A percentile compares a stretch with the other conserved stretches of the same genome.
Evolutionary conservation across 2,888 invertebrate species (phyloP).

Genomic region (Argyresthia goedartella): DNA sequence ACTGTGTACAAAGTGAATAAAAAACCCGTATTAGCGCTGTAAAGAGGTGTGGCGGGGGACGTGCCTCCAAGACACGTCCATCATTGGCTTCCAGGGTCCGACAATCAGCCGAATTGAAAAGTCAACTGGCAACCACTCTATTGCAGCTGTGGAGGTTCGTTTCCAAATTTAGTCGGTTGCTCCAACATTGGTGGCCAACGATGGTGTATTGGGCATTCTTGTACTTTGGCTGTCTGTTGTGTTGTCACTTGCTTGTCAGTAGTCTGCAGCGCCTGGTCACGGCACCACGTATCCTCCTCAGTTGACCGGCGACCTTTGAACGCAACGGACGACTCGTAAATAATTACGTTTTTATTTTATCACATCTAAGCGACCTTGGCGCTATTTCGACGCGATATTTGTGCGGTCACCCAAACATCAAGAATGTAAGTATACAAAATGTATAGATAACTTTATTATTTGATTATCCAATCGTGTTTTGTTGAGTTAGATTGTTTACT

Average conservation of each 20-base stretch:
- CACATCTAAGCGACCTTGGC: conserved; percentile 33
- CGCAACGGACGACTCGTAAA: not conserved
- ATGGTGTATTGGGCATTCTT: no score
- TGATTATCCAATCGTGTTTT: no score
- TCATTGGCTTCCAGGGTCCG: no score
- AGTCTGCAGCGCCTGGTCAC: not conserved
- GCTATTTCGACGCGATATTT: conserved; percentile 38
- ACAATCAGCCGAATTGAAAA: no score
- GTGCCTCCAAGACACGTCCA: no score
- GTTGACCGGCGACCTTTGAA: no score
- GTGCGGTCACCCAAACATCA: conserved; percentile 15
- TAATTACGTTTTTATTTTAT: not conserved
- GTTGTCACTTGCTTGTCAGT: not conserved
- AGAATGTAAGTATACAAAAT: conserved; percentile 33
- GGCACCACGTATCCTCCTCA: not conserved
- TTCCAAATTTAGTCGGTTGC: not conserved
- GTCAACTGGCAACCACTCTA: no score
- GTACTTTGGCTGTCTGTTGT: not conserved
- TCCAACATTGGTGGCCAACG: not conserved
- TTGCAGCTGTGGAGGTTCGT: not conserved
- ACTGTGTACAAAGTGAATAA: no score
- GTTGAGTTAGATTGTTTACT: no score
- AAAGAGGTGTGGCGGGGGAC: no score
- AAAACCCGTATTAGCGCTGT: no score
- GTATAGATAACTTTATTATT: no score